Evolutionary conservation across 2,888 invertebrate genomes (phyloP).

Genomic region (Masnerella sp.): DNA sequence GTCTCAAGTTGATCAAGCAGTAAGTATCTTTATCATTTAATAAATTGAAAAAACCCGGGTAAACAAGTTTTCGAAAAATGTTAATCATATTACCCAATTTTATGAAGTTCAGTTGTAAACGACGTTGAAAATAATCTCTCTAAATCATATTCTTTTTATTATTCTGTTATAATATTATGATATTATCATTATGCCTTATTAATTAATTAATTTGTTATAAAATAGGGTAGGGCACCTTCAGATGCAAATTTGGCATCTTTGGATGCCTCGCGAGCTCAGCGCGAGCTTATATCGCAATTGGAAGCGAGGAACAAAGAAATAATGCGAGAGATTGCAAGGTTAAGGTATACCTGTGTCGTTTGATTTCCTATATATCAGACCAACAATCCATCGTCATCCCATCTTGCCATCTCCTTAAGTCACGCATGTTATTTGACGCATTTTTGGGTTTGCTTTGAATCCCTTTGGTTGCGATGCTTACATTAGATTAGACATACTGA

Average conservation of each 20-base stretch:
- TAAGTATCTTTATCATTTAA: conserved; percentile 66
- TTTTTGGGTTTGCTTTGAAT: conserved; percentile 71
- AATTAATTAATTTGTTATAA: background rate
- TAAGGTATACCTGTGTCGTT: conserved; percentile 82
- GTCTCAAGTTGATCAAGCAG: conserved; percentile 74
- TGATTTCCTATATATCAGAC: conserved; percentile 75
- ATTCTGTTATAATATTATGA: too few species aligned
- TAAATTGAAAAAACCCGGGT: too few species aligned
- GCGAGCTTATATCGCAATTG: conserved; percentile 93
- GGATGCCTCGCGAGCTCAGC: conserved; percentile 92
- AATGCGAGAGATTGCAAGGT: conserved; percentile 94
- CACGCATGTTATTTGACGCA: conserved; percentile 71
- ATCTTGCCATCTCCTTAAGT: conserved; percentile 75
- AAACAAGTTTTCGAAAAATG: too few species aligned
- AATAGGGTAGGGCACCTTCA: conserved; percentile 84
- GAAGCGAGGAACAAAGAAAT: conserved; percentile 97
- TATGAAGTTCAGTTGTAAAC: too few species aligned
- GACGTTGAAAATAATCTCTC: too few species aligned
- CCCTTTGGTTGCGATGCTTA: conserved; percentile 69
- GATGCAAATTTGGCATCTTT: conserved; percentile 85
- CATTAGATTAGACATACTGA: conserved; percentile 6
- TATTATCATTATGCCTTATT: too few species aligned
- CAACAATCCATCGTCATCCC: conserved; percentile 75
- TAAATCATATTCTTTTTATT: too few species aligned
- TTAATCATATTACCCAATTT: too few species aligned